phyloP scores from a whole-genome alignment of 92 coral and sea anemone species.

The Micromussa lordhowensis region DNA sequence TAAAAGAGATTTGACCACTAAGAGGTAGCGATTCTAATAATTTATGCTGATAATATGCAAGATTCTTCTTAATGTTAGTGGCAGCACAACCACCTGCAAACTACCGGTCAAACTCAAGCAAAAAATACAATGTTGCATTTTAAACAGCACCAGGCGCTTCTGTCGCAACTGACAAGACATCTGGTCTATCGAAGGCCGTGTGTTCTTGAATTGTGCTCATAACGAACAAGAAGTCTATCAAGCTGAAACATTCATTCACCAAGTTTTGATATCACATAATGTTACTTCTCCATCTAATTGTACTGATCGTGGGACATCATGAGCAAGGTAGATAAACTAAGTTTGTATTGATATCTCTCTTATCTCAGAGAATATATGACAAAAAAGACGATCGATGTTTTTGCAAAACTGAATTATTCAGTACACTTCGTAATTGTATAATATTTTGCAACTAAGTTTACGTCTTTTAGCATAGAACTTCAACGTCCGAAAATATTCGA shows the following conservation, averaged over 20 bases:
- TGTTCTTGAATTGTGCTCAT: background rate
- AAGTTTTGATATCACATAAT: background rate
- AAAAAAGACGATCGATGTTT: background rate
- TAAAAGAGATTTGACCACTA: no score
- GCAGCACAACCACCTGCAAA: background rate
- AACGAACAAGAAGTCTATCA: background rate
- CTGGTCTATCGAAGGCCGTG: background rate
- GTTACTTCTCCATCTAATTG: background rate
- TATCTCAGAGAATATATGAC: background rate
- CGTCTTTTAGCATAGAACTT: background rate
- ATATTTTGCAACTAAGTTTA: background rate
- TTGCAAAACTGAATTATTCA: background rate
- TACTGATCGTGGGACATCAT: background rate
- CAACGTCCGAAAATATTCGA: no score
- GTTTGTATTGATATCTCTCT: background rate
- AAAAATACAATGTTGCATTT: background rate
- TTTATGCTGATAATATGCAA: background rate
- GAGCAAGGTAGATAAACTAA: slow-evolving; percentile 15
- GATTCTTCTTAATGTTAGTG: background rate
- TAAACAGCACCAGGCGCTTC: background rate
- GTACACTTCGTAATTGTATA: background rate
- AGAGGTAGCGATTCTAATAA: background rate
- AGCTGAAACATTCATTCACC: no score
- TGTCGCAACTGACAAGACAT: background rate
- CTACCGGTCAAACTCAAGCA: background rate